Base-by-base conservation (phyloP, 2,113 vertebrate genomes). In the Phaethornis superciliosus region DNA sequence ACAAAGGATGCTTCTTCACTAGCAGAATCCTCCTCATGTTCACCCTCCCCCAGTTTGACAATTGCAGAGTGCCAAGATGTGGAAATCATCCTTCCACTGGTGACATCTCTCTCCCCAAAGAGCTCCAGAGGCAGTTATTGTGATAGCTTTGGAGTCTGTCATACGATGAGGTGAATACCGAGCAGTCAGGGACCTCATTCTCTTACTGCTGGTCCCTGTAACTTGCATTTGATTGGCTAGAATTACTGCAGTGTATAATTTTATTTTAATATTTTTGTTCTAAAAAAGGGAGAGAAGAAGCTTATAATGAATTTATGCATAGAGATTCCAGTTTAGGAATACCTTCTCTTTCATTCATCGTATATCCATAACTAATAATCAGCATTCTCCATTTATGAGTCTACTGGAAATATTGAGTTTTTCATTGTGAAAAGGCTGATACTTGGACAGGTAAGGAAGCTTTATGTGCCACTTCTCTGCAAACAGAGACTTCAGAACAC, bases 41-140 rank as follows among this genome's bases (percentile, higher is more conserved):
- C 70, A 91, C 17, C 33, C 54, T 92, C 67, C 40, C 52, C 85
- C 52, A 47, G 55, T 91, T 3, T 95, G 93, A 96, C 88, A 96
- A 92, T 54, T 68, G n/a, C 79, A 44, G 78, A 92, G 67, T 87
- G 70, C 74, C 90, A 94, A 86, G 91, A 91, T 1, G 15, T 80
- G 47, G 79, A 96, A 95, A 96, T 96, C 71, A 91, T 95, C 85
- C 44, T 95, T 93, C 79, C 89, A 77, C 89, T 70, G 67, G 81
- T 95, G 96, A 96, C 95, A 95, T 93, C 89, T 90, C 78, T 95
- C 89, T 95, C 91, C 91, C 95, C 87, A 82, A 89, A 95, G 81
- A 94, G 79, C 64, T 95, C 89, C 4, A 2, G 76, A 95, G 91
- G 89, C 93, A 80, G 54, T 92, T 95, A 76, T 40, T 93, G 64